Base-by-base conservation (phyloP, 2,797 vertebrate genomes). In the Mus caroli region DNA sequence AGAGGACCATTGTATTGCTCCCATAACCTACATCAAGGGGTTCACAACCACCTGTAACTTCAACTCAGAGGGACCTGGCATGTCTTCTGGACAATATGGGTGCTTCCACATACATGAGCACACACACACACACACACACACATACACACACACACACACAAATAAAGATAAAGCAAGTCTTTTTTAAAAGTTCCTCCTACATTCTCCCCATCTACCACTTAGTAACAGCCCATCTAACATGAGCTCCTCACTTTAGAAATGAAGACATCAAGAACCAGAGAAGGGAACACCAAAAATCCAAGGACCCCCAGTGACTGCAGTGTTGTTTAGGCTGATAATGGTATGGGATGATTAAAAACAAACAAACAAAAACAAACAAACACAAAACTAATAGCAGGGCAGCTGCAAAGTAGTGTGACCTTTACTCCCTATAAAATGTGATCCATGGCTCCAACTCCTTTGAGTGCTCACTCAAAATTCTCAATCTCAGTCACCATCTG, bases 381-480 rank as follows among this genome's bases (percentile, higher is more conserved):
- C 43, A 43, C 0, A 15, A 77, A 95, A 90, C 24, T 80, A 88
- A 89, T 12, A 75, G 79, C 78, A 91, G 26, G 64, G 31, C 31
- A 82, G 11, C 12, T 52, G 69, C 92, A 79, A 93, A 96, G 75
- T 17, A 82, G 46, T 2, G 15, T 28, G 84, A 58, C 19, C 52
- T 80, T 93, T 77, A n/a, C 64, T 78, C 93, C 77, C 95, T 75
- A 87, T 75, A 87, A 95, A 93, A 82, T 92, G 64, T 88, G 17
- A 15, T 20, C 37, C 15, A 56, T 15, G 28, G 15, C 67, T 52
- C 19, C 80, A 13, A 17, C n/a, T 40, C 54, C 62, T 71, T 46
- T 64, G 43, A 79, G n/a, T 90, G 14, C 56, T 77, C 73, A n/a
- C n/a, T 86, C 60, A 79, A 95, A 91, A 50, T 83, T 20, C 50